Percentiles rank a stretch among this genome's conserved stretches.
phyloP scores from a whole-genome alignment of 2,888 invertebrate genomes.

The Dynastes grantii region DNA sequence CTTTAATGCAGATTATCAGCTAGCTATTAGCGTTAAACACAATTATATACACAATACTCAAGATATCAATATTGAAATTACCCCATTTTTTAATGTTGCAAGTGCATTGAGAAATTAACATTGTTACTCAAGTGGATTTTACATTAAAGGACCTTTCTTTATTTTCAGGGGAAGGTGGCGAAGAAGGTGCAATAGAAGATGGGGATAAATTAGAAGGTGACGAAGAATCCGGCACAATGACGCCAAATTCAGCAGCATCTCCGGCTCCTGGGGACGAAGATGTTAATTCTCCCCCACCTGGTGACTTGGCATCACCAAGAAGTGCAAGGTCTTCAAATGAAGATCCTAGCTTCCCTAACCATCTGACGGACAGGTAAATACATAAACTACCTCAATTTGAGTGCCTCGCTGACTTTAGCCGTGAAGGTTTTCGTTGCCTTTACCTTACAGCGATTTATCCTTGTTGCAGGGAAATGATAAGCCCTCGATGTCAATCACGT shows the following conservation, averaged over 20 bases:
- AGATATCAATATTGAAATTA: too few relatives aligned
- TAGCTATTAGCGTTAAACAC: too few relatives aligned
- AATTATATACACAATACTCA: too few relatives aligned
- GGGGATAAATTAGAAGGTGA: constrained; percentile 70
- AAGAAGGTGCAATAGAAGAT: constrained; percentile 70
- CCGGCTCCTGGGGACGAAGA: constrained; percentile 68
- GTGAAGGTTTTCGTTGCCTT: background rate
- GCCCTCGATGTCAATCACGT: constrained; percentile 87
- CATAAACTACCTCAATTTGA: too few relatives aligned
- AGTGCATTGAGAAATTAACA: too few relatives aligned
- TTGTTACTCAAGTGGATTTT: too few relatives aligned
- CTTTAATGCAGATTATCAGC: too few relatives aligned
- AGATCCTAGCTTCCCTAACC: constrained; percentile 61
- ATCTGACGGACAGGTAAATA: constrained; percentile 62
- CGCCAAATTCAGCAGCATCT: constrained; percentile 68
- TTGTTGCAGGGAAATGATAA: constrained; percentile 82
- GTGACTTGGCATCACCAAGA: constrained; percentile 66
- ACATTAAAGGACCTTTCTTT: constrained; percentile 53
- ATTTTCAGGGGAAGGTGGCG: constrained; percentile 76
- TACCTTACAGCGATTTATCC: constrained; percentile 58
- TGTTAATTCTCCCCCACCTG: constrained; percentile 66
- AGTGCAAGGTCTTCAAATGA: constrained; percentile 67
- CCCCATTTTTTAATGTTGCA: too few relatives aligned
- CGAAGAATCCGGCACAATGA: constrained; percentile 70
- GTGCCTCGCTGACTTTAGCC: too few relatives aligned